Base-by-base conservation (phyloP, 2,113 vertebrate genomes). In the Glareola pratincola region DNA sequence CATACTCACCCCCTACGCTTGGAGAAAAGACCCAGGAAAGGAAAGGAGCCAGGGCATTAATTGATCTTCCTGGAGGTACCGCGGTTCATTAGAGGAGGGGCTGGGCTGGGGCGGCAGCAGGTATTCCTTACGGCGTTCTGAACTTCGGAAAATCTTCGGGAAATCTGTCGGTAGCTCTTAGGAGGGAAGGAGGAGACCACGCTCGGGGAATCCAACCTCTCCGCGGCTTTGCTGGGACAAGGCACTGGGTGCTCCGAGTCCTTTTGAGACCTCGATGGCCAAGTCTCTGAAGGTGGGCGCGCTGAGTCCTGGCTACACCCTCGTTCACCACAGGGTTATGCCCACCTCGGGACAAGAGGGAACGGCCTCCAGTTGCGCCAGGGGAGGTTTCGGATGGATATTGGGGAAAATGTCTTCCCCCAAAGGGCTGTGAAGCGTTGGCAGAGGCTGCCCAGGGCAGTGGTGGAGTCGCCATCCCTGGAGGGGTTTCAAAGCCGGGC, bases 21-120 rank as follows among this genome's bases (percentile, higher is more conserved):
- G 77, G 81, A 94, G 94, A 96, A 71, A 91, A 83, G 88, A 96
- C 89, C 95, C 91, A 63, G 94, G 95, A 75, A 96, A 83, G 97
- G 95, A 92, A 93, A 95, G 96, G 92, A 89, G 89, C 78, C 94
- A 71, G 96, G 92, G 59, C 36, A 72, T 97, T 97, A 96, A 97
- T 97, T 97, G 96, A 96, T 97, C 94, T 96, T 96, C 96, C 96
- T 97, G 94, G 74, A 97, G 97, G 94, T 92, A 71, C 96, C 91
- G 96, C 60, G 97, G 93, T 97, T 98, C 97, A 87, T 97, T 98
- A 97, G 97, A 57, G 30, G 96, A 51, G 94, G 66, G 90, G 76
- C 88, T 85, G 60, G 93, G 81, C 88, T 91, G 6, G 64, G 82
- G 56, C 30, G 47, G 95, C 89, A 53, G 91, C 84, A 78, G 93